A percentile compares a stretch with the other conserved stretches of the same genome.
Conservation (phyloP, 2,113 vertebrate genomes). For the Coturnix japonica region DNA sequence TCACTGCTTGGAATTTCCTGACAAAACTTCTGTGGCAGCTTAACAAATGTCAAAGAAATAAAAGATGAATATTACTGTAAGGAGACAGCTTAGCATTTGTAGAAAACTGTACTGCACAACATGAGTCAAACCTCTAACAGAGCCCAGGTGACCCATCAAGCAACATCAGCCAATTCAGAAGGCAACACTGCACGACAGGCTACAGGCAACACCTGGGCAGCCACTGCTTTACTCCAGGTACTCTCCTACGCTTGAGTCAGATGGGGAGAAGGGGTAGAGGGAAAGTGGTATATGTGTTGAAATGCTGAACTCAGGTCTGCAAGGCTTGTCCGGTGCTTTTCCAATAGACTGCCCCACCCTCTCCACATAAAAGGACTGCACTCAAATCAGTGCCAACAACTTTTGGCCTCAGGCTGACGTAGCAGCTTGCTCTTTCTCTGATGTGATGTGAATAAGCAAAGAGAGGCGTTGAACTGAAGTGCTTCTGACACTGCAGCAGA, state of each 20-base stretch:
- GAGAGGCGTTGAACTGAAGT: constrained; percentile 42
- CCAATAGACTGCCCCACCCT: constrained; percentile 51
- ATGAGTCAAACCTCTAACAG: background rate
- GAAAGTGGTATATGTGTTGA: background rate
- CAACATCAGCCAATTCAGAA: background rate
- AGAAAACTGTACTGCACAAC: background rate
- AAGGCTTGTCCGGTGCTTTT: background rate
- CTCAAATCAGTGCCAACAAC: constrained; percentile 27
- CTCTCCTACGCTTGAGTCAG: background rate
- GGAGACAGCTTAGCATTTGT: background rate
- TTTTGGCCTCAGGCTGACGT: background rate
- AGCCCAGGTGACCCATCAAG: background rate
- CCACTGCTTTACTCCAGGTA: background rate
- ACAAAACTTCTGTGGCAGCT: background rate
- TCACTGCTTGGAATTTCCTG: background rate
- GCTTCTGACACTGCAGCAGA: background rate
- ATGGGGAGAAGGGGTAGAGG: background rate
- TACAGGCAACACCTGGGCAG: background rate
- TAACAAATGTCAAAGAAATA: background rate
- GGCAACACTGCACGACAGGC: background rate
- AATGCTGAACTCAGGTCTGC: constrained; percentile 24
- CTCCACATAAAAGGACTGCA: constrained; percentile 33
- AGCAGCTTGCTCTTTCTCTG: constrained; percentile 20
- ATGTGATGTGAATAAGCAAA: constrained; percentile 53
- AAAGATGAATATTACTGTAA: background rate